Evolutionary conservation across 1,140 invertebrate genomes (phyloP).

Genomic region (Drosophila erecta): DNA sequence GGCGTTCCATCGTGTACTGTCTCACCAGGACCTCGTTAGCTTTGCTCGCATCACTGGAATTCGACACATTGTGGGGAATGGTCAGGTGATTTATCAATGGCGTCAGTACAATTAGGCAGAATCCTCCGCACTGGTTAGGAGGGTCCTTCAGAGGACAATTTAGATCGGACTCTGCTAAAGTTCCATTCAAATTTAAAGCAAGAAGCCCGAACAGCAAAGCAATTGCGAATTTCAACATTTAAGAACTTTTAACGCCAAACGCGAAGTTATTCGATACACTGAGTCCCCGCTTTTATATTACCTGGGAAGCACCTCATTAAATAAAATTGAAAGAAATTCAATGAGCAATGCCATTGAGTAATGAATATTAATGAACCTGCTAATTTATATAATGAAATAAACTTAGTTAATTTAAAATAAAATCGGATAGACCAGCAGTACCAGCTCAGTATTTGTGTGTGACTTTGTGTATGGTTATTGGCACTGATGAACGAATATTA

Average conservation of each 20-base stretch:
- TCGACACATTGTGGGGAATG: background rate
- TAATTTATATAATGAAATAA: background rate
- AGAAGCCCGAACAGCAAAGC: background rate
- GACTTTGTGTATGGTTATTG: too few species aligned
- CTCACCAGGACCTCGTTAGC: constrained; percentile 1
- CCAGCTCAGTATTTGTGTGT: too few species aligned
- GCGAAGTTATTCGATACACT: background rate
- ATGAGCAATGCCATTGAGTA: background rate
- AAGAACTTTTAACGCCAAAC: background rate
- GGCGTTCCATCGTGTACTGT: background rate
- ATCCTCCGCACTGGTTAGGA: background rate
- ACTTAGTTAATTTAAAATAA: background rate
- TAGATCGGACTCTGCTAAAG: background rate
- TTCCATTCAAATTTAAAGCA: background rate
- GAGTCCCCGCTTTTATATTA: background rate
- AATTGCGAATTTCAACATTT: background rate
- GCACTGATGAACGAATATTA: too few species aligned
- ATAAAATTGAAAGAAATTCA: background rate
- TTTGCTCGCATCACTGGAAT: background rate
- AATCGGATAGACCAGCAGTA: background rate
- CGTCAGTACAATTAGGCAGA: background rate
- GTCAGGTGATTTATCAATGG: background rate
- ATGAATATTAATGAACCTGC: background rate
- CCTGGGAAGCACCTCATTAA: background rate
- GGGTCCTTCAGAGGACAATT: background rate